Conservation (phyloP, 2,113 vertebrate genomes). For the Carassius gibelio region DNA sequence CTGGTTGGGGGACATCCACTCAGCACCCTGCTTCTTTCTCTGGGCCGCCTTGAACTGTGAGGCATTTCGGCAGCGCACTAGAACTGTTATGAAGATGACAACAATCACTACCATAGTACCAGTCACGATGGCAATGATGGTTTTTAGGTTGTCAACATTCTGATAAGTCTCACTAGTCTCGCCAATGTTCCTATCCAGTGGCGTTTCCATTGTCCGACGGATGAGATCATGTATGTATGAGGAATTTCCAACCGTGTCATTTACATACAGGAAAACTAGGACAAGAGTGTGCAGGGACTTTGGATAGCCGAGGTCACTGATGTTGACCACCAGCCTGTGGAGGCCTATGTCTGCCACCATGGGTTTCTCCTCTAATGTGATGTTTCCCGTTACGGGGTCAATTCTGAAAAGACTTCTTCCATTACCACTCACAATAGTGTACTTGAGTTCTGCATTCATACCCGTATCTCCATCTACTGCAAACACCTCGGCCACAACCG, state of each 20-base stretch:
- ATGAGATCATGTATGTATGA: conserved; percentile 94
- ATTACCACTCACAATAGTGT: conserved; percentile 94
- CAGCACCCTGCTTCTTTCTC: conserved; percentile 95
- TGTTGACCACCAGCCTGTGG: conserved; percentile 96
- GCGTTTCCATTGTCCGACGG: conserved; percentile 95
- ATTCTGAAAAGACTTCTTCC: conserved; percentile 95
- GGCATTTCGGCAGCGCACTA: conserved; percentile 92
- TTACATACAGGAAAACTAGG: conserved; percentile 95
- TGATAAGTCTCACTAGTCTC: conserved; percentile 93
- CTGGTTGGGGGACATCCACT: conserved; percentile 99
- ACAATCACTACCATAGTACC: conserved; percentile 97
- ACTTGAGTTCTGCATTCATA: conserved; percentile 97
- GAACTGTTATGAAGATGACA: conserved; percentile 94
- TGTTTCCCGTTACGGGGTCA: conserved; percentile 96
- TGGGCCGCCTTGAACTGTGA: conserved; percentile 95
- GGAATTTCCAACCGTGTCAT: conserved; percentile 94
- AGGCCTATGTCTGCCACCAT: conserved; percentile 85
- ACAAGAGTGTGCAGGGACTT: conserved; percentile 95
- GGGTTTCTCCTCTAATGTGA: conserved; percentile 96
- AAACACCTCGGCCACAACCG: conserved; percentile 95
- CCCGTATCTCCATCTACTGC: conserved; percentile 96
- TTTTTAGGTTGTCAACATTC: conserved; percentile 95
- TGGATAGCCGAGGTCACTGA: conserved; percentile 96
- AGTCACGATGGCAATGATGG: conserved; percentile 95
- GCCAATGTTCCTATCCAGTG: conserved; percentile 91